Conservation (phyloP, 2,113 vertebrate genomes). For the Syngnathus scovelli region DNA sequence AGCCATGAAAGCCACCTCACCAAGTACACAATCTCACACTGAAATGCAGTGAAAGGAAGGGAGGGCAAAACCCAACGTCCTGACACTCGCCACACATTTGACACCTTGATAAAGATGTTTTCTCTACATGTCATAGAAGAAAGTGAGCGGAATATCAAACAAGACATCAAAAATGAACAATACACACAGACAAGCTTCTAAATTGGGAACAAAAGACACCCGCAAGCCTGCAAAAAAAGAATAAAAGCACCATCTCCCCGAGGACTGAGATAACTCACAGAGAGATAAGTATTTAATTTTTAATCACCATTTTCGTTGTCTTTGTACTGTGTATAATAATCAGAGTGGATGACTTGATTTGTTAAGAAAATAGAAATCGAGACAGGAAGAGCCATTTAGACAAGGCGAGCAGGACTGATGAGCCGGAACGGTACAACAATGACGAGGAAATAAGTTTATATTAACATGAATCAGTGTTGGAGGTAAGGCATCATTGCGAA, state of each 20-base stretch:
- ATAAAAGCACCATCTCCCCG: constrained; percentile 60
- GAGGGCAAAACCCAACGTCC: constrained; percentile 54
- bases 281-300: constrained; percentile 78
- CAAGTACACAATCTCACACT: constrained; percentile 38
- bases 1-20: neutral
- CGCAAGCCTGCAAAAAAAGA: constrained; percentile 61
- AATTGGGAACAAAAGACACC: constrained; percentile 75
- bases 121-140: constrained; percentile 52
- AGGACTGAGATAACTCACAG: constrained; percentile 69
- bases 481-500: too few relatives aligned
- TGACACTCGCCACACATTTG: constrained; percentile 50
- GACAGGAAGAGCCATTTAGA: constrained; percentile 49
- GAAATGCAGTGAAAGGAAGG: constrained; percentile 43
- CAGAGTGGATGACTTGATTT: constrained; percentile 64
- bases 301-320: constrained; percentile 76
- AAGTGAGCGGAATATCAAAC: constrained; percentile 71
- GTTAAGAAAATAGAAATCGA: constrained; percentile 56
- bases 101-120: constrained; percentile 70
- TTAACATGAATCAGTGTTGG: constrained; percentile 25
- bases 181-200: constrained; percentile 75
- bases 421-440: constrained; percentile 54
- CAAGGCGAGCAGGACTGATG: constrained; percentile 38
- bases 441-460: constrained; percentile 60
- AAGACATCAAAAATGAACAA: constrained; percentile 73
- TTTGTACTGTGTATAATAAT: constrained; percentile 73